Base-by-base conservation (phyloP, 2,797 vertebrate species). In the Cottoperca gobio region DNA sequence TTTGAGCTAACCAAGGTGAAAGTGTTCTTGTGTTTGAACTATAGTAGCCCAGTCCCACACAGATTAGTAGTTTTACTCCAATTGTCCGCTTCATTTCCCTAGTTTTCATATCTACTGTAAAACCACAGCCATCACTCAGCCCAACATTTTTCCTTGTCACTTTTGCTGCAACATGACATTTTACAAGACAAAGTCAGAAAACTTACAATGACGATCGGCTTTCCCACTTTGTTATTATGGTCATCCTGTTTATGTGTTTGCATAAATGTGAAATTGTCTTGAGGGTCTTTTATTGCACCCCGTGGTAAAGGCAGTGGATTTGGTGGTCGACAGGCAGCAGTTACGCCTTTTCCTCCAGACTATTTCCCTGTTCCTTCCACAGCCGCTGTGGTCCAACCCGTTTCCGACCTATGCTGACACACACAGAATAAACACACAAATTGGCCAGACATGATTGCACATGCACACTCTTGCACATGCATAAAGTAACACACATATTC, bases 291-390 rank as follows among this genome's bases (percentile, higher is more conserved):
- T 89, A 91, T 86, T 91, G 83, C 79, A 46, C 81, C 60, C 59
- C 53, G 61, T 85, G 82, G 81, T 62, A 70, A 70, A 61, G 45
- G 58, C 83, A 72, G 77, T 87, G 89, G 83, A 88, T 89, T 86
- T 82, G 57, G 80, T 68, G 61, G 65, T 86, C 61, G 74, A 89
- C 81, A 87, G 70, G 68, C 78, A 70, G 82, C 79, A 84, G 81
- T 80, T 82, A 93, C 92, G 66, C 93, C 95, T 93, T 94, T 95
- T 94, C 94, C 93, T 94, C 83, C 63, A 49, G 83, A 85, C 90
- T 93, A 89, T 82, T 91, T 91, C 92, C 83, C 70, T 82, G 89
- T 86, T 91, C 92, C 85, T 92, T 93, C 90, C 89, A 91, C 81
- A 66, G 86, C 83, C 12, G 31, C 66, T 78, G 78, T 57, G 59